Percentiles rank a stretch among this genome's conserved stretches.
phyloP scores from a whole-genome alignment of 2,888 invertebrate species.

The Stenodema calcarata region DNA sequence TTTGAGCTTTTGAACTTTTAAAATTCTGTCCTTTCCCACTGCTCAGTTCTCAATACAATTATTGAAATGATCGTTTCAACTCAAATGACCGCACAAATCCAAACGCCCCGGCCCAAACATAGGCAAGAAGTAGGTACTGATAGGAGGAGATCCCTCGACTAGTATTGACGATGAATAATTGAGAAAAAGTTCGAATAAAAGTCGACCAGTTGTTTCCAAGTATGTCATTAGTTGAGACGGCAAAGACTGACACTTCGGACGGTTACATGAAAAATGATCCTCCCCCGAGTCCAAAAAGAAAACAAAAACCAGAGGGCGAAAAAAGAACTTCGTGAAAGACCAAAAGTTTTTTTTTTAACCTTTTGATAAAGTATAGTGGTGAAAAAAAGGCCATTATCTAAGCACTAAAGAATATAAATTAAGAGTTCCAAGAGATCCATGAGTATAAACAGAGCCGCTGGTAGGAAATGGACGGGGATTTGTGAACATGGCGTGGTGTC shows the following conservation, averaged over 20 bases:
- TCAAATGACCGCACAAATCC: too few species aligned
- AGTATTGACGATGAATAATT: too few species aligned
- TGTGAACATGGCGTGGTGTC: conserved; percentile 19
- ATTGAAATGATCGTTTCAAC: too few species aligned
- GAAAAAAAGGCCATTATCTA: not conserved
- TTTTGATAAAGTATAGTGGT: not conserved
- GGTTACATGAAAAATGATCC: not conserved
- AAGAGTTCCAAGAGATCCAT: not conserved
- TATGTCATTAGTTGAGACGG: not conserved
- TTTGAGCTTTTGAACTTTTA: too few species aligned
- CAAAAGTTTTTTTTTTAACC: not conserved
- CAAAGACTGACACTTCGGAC: not conserved
- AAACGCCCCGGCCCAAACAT: too few species aligned
- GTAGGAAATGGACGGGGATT: conserved; percentile 6
- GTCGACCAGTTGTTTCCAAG: not conserved
- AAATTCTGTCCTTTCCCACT: too few species aligned
- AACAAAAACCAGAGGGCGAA: not conserved
- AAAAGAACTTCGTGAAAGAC: not conserved
- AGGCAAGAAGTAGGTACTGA: too few species aligned
- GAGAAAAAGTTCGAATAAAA: too few species aligned
- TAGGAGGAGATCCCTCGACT: too few species aligned
- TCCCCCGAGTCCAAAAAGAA: not conserved
- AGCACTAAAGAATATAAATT: not conserved
- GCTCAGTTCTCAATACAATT: too few species aligned
- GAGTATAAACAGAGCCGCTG: not conserved